Evolutionary conservation across 2,888 invertebrate species (phyloP).

Genomic region (Hirudinaria manillensis): DNA sequence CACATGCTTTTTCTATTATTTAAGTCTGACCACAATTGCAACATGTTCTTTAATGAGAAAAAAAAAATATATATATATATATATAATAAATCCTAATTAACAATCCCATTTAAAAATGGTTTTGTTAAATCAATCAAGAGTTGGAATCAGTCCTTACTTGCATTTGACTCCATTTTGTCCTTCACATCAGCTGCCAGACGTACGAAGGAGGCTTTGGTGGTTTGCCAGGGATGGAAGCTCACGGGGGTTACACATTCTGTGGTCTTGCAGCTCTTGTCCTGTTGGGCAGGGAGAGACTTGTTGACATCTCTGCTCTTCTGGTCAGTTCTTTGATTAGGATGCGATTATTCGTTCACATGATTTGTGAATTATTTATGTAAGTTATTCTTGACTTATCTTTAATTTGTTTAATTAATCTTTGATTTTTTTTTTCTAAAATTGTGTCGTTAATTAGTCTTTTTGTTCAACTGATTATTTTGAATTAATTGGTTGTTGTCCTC

Average conservation of each 20-base stretch:
- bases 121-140: too few species aligned
- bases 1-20: too few species aligned
- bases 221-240: conserved; percentile 88
- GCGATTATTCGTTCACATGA: not conserved
- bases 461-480: too few species aligned
- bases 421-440: not conserved
- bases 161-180: not conserved
- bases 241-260: conserved; percentile 98
- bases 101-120: too few species aligned
- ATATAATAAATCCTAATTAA: too few species aligned
- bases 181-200: conserved; percentile 73
- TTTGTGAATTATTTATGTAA: too few species aligned
- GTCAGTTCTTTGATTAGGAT: conserved; percentile 44
- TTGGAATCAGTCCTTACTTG: not conserved
- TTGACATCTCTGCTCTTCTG: conserved; percentile 68
- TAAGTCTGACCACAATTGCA: too few species aligned
- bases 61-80: too few species aligned
- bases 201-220: conserved; percentile 98
- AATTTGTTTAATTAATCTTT: not conserved
- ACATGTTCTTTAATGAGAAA: too few species aligned
- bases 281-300: conserved; percentile 68
- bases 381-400: not conserved
- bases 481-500: too few species aligned
- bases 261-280: conserved; percentile 82
- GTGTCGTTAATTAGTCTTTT: too few species aligned